Conservation (phyloP, 1,140 invertebrate genomes). For the Himalopsyche phryganea region DNA sequence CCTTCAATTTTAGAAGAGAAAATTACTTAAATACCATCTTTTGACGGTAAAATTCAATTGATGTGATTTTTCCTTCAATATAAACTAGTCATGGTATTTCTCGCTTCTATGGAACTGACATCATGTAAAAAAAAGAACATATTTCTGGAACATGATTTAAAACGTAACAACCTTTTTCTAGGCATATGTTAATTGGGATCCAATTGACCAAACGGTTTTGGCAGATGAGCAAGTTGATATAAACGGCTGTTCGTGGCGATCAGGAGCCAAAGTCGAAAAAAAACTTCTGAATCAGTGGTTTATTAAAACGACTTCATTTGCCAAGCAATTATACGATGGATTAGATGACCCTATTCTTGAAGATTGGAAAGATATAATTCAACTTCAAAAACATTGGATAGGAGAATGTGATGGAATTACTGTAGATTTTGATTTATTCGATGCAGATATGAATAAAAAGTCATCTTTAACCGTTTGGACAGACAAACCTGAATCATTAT, state of each 20-base stretch:
- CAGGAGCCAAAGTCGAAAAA: slow-evolving; percentile 92
- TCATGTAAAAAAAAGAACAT: too few species aligned
- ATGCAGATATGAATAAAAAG: slow-evolving; percentile 44
- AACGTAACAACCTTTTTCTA: too few species aligned
- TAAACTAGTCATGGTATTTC: not conserved
- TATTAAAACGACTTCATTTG: slow-evolving; percentile 85
- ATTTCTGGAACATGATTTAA: too few species aligned
- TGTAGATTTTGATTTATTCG: slow-evolving; percentile 66
- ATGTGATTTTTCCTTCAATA: not conserved
- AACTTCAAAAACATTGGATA: slow-evolving; percentile 94
- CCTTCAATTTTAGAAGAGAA: not conserved
- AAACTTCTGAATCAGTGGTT: slow-evolving; percentile 92
- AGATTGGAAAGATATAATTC: slow-evolving; percentile 83
- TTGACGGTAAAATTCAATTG: not conserved
- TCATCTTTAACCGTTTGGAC: slow-evolving; percentile 70
- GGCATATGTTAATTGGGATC: slow-evolving; percentile 97
- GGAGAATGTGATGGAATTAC: slow-evolving; percentile 82
- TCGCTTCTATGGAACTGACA: not conserved
- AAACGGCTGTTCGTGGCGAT: slow-evolving; percentile 91
- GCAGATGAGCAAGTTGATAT: slow-evolving; percentile 97
- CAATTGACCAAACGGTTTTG: slow-evolving; percentile 93
- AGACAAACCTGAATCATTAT: slow-evolving; percentile 67
- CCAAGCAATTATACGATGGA: slow-evolving; percentile 74
- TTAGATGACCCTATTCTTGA: slow-evolving; percentile 65
- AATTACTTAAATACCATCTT: not conserved